Base-by-base conservation (phyloP, 2,888 invertebrate genomes). In the Drosophila greeni region DNA sequence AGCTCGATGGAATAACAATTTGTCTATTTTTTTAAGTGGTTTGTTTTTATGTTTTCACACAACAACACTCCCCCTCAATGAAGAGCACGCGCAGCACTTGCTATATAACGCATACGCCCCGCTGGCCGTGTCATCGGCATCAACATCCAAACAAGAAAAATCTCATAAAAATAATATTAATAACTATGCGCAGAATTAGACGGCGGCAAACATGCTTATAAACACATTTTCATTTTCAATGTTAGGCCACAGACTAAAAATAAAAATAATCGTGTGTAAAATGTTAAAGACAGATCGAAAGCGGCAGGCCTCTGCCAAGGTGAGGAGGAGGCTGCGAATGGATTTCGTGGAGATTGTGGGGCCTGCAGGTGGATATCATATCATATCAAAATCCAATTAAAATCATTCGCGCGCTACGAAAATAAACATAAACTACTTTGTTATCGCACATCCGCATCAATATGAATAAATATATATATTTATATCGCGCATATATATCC, bases 321-420 rank as follows among this genome's bases (percentile, higher is more conserved):
- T 62, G 66, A 66, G 40, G 18, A 12, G n/a, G 40, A 40, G n/a
- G 40, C 37, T 52, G 26, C 53, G n/a, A 37, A 29, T 3, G 45
- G 29, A 47, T 47, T 18, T 47, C 18, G 40, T 64, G 61, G n/a
- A 36, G 61, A 61, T 40, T 31, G 57, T 45, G 66, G 59, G 23
- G n/a, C n/a, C 45, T 37, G 42, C n/a, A 33, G 34, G 11, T 51
- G 65, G 60, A 37, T 65, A 64, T 42, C 53, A 64, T 42, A 18
- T 64, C 72, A 76, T 72, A 82, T 80, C 76, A 79, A 76, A 80
- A 84, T 84, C 79, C 74, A 81, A 84, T 81, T 79, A 81, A 82
- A 76, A 82, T 79, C 73, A 64, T 79, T 76, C 55, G 70, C 72
- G 60, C 72, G 48, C 69, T 61, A 66, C 54, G 53, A 66, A 61